These are phyloP conservation scores for Gymnopithys bicolor DNA, from an alignment of 2,797 vertebrate genomes.

Conservation along the genomic window DNA sequence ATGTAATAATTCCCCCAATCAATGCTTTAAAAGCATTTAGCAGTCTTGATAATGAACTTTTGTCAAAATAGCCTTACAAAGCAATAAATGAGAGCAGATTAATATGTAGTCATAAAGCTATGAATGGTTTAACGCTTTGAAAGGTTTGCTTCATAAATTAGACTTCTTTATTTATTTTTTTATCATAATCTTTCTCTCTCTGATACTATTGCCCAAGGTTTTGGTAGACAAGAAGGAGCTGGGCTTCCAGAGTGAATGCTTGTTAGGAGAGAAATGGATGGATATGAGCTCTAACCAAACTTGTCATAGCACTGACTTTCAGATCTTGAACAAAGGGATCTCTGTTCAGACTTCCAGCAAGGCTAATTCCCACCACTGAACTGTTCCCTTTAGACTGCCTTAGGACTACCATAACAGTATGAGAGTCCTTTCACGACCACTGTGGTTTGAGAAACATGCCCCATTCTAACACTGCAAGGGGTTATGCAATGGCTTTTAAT, in stretches of 20 bases:
- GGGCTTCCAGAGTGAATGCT: background rate
- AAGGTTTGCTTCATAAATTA: constrained; percentile 60
- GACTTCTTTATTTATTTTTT: constrained; percentile 60
- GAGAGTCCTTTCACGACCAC: background rate
- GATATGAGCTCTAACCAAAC: background rate
- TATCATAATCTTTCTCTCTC: background rate
- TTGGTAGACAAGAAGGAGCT: background rate
- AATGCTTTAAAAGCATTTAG: constrained; percentile 98
- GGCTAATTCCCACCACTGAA: background rate
- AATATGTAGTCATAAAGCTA: constrained; percentile 87
- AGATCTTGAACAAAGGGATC: background rate
- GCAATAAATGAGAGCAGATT: constrained; percentile 90
- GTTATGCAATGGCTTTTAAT: background rate
- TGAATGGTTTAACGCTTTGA: constrained; percentile 75
- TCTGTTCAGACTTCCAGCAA: background rate
- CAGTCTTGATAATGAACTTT: constrained; percentile 92
- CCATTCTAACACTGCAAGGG: background rate
- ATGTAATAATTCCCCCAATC: constrained; percentile 95
- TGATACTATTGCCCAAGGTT: background rate
- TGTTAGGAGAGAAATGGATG: background rate
- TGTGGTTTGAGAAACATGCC: background rate
- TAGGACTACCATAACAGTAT: background rate
- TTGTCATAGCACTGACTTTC: background rate
- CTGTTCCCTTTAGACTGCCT: background rate
- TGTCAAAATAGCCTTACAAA: constrained; percentile 90